A percentile compares a stretch with the other conserved stretches of the same genome.
Conservation (phyloP, 2,113 vertebrate species). For the Takifugu bimaculatus region DNA sequence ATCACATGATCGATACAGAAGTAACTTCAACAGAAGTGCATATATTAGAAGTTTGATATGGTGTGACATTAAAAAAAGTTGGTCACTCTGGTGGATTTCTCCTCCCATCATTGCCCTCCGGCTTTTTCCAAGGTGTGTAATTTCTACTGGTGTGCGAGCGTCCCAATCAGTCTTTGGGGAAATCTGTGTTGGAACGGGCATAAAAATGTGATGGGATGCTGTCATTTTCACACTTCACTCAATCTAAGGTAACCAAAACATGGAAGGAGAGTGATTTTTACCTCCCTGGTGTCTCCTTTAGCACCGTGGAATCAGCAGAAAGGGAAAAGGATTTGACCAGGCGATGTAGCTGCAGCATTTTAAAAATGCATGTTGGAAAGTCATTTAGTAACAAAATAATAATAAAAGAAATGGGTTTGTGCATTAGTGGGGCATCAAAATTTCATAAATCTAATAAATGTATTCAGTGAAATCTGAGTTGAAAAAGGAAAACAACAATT, state of each 20-base stretch:
- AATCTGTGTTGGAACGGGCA: too few relatives aligned
- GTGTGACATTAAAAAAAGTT: conserved; percentile 1
- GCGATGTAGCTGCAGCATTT: conserved; percentile 1
- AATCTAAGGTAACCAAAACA: conserved; percentile 18
- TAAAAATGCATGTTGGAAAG: conserved; percentile 5
- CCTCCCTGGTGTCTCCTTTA: conserved; percentile 9
- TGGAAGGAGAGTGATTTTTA: conserved; percentile 7
- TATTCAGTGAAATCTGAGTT: too few relatives aligned
- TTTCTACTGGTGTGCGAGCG: conserved; percentile 12
- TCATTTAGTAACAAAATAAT: background rate
- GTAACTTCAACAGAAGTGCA: too few relatives aligned
- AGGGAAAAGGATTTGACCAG: background rate
- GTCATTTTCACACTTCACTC: conserved; percentile 21
- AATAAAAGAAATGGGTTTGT: too few relatives aligned
- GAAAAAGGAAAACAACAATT: too few relatives aligned
- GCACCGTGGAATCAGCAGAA: conserved; percentile 10
- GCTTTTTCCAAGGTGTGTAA: conserved; percentile 17
- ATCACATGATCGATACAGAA: background rate
- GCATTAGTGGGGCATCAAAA: too few relatives aligned
- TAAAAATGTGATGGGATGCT: conserved; percentile 19
- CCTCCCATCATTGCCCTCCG: conserved; percentile 2
- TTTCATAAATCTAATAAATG: too few relatives aligned
- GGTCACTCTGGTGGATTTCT: conserved; percentile 6
- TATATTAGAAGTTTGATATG: background rate
- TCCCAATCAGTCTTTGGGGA: conserved; percentile 8